Evolutionary conservation across 2,888 invertebrate species (phyloP), one percentile per base, ranked within the genome.

Genomic region (Alitta virens): DNA sequence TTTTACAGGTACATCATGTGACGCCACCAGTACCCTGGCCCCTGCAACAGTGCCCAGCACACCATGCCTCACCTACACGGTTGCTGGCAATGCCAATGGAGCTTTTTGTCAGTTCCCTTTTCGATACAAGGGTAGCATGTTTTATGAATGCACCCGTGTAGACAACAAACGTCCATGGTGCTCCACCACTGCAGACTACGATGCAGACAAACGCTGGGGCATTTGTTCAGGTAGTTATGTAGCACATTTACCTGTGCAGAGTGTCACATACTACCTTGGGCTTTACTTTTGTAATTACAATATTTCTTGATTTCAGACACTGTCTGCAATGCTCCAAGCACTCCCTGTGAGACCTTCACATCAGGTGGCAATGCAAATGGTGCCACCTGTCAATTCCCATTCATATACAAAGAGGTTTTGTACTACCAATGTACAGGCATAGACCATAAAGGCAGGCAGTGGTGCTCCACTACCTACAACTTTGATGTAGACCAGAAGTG

Each of bases 381-480:
- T 7, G 40, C 46, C 42, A 24, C 25, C 42, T 60, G 60, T 42
- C 21, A 27, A 18, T 25, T 60, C n/a, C 60, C 60, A 42, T 60
- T 60, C 43, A 53, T 25, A 40, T 60, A 60, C 60, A 24, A 25
- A 0, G 53, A 18, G n/a, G n/a, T 18, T 21, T 23, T 23, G 14
- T 1, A 50, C 27, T 14, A n/a, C 2, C 27, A 26, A 9, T 60
- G 60, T 26, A 53, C 42, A 52, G 26, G 24, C 26, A 21, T 40
- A n/a, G 26, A 42, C 52, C 53, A 16, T 9, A 14, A 42, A 5
- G 18, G 16, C 26, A 53, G 33, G 52, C n/a, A n/a, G n/a, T 60
- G 60, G 60, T 60, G 60, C 43, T 23, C 60, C 53, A 53, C 53
- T 18, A 53, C 60, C 21, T 24, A 25, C 25, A 60, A 60, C 43